Conservation (phyloP, 2,888 invertebrate species). For the Cantharis flavilabris region DNA sequence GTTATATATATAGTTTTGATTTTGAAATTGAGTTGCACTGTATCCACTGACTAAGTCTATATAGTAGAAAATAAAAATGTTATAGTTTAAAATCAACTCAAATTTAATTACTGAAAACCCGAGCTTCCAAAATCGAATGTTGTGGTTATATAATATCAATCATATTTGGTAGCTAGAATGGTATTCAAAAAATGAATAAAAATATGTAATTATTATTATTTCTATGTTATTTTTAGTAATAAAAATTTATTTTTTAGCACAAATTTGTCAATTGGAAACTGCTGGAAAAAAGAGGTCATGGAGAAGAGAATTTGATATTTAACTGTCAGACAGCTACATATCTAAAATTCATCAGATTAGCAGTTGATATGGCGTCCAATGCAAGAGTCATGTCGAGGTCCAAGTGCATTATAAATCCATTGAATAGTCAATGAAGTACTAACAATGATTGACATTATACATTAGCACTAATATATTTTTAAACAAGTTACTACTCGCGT, state of each 20-base stretch:
- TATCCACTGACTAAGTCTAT: no score
- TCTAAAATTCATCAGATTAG: conserved; percentile 20
- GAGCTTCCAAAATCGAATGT: no score
- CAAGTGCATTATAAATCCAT: conserved; percentile 36
- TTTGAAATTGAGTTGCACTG: no score
- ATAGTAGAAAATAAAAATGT: no score
- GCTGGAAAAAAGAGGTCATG: neutral
- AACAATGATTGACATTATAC: conserved; percentile 37
- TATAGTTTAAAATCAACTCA: no score
- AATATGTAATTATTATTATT: no score
- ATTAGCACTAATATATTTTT: conserved; percentile 41
- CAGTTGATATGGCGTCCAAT: conserved; percentile 19
- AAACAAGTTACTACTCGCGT: conserved; percentile 27
- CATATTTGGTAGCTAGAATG: no score
- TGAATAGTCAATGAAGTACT: conserved; percentile 31
- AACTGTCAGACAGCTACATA: conserved; percentile 3
- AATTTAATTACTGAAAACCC: no score
- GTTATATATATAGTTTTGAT: no score
- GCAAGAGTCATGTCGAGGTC: conserved; percentile 35
- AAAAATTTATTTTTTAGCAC: neutral
- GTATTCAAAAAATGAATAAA: no score
- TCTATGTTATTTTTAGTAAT: neutral
- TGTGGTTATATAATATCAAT: no score
- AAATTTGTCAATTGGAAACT: neutral
- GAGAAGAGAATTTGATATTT: neutral